Conservation (phyloP, 2,113 vertebrate species). For the Dasyurus viverrinus region DNA sequence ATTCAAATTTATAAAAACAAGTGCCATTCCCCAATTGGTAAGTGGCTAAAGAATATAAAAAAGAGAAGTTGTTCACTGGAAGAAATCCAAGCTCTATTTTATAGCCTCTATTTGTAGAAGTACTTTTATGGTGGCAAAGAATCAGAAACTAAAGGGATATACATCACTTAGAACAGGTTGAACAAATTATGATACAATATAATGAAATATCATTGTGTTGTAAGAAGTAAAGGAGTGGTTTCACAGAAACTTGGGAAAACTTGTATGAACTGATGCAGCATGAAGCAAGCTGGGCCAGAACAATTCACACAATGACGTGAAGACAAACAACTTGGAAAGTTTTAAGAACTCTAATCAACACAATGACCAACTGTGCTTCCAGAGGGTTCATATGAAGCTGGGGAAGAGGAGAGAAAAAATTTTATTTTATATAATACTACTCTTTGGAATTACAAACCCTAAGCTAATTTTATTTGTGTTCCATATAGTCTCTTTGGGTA, state of each 20-base stretch:
- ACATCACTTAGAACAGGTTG: neutral
- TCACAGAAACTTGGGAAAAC: neutral
- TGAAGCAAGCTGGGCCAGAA: neutral
- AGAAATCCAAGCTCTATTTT: neutral
- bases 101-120: neutral
- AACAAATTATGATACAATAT: neutral
- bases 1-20: too few species aligned
- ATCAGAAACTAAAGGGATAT: neutral
- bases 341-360: neutral
- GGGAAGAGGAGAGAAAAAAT: neutral
- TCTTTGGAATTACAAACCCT: neutral
- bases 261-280: neutral
- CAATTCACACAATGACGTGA: neutral
- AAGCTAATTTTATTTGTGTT: neutral
- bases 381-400: neutral
- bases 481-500: neutral
- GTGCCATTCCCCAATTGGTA: neutral
- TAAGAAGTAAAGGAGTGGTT: too few species aligned
- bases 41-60: neutral
- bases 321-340: neutral
- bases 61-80: neutral
- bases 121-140: neutral
- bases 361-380: neutral
- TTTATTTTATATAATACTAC: neutral
- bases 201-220: too few species aligned